Evolutionary conservation across 2,113 vertebrate species (phyloP), one percentile per base, ranked within the genome.

Genomic region (Malurus elegans): DNA sequence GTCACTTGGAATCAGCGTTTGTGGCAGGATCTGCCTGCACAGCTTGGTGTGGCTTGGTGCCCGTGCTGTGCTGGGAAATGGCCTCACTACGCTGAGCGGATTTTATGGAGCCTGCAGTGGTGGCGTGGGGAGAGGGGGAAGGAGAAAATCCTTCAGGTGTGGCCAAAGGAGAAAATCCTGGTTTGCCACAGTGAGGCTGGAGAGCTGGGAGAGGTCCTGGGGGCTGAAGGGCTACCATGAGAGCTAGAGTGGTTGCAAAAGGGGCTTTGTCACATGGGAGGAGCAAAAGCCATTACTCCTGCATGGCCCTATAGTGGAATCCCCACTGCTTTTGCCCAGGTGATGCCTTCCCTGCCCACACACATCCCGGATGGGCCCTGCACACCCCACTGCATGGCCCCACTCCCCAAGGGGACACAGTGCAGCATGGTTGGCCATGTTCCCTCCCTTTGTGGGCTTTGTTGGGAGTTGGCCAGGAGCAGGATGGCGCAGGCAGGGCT

Each of bases 1-100:
- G 34, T 96, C 97, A 95, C 94, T 97, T 93, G 93, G 94, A 96
- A 96, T 97, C 95, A 76, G 90, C 0, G 5, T 89, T 90, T 1
- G 23, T 88, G 92, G 93, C 87, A 70, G 82, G 79, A 66, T 54
- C 87, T 95, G 87, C 75, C 84, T 89, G 73, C 11, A 4, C 65
- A 60, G 89, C 91, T 69, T 29, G 7, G 29, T 0, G 14, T 93
- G 94, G 91, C 95, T 64, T 18, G 0, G 74, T 75, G 91, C 90
- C 93, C 10, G 4, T 71, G 78, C 91, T 64, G 84, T 90, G 88
- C 87, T 0, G 16, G 93, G 82, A 94, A 91, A 71, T 34, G 79
- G 76, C 90, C 83, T 88, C 0, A 20, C 76, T 95, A 34, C 0
- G 16, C 92, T 56, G 65, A 78, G 75, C 0, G 5, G 71, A 51